These are phyloP conservation scores for Monochamus saltuarius DNA, from an alignment of 1,140 invertebrate genomes.

Conservation along the genomic window DNA sequence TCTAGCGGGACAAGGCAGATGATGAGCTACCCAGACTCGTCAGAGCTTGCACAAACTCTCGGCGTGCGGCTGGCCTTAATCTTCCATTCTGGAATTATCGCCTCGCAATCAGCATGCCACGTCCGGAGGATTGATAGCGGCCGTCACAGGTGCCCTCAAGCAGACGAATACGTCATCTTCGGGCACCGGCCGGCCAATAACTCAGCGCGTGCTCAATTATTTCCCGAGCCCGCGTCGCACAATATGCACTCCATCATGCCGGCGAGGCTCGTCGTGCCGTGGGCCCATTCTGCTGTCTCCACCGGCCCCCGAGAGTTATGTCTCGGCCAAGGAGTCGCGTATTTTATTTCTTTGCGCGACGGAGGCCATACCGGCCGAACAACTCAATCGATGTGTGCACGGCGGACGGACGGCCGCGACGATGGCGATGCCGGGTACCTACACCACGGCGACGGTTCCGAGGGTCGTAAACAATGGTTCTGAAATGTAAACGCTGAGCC, in stretches of 20 bases:
- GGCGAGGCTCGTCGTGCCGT: conserved; percentile 25
- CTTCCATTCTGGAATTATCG: no score
- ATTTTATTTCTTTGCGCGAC: conserved; percentile 20
- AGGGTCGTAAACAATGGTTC: no score
- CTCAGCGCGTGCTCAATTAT: conserved; percentile 28
- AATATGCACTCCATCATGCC: conserved; percentile 33
- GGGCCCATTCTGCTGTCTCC: conserved; percentile 31
- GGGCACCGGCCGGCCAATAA: conserved; percentile 10
- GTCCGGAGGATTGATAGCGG: no score
- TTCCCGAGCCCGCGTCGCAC: conserved; percentile 27
- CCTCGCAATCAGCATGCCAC: no score
- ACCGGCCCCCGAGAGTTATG: conserved; percentile 23
- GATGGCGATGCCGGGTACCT: background rate
- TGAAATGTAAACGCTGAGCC: no score
- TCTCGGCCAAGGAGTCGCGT: conserved; percentile 20
- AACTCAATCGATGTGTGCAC: conserved; percentile 26
- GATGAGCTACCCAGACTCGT: no score
- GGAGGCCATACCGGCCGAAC: conserved; percentile 10
- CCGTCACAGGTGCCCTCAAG: no score
- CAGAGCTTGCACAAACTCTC: no score
- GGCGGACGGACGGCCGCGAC: background rate
- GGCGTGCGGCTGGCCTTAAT: no score
- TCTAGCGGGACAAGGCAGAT: no score
- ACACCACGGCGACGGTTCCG: no score
- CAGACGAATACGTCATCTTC: no score